These are phyloP conservation scores for Macaca fascicularis DNA, from an alignment of 2,113 vertebrate genomes.

Conservation along the genomic window T2T-MFA8v1.1 NC_088378.1:10657501-10658000, in stretches of 20 bases:
- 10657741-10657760: no score
- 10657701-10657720: fast-evolving
- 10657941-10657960: neutral
- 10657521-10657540: neutral
- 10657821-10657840: neutral
- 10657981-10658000: no score
- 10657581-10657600: neutral
- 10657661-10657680: neutral
- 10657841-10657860: neutral
- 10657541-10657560: neutral
- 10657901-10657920: neutral
- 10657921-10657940: neutral
- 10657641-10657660: fast-evolving
- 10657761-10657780: neutral
- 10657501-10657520: neutral
- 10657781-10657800: neutral
- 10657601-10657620: neutral
- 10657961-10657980: neutral
- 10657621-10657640: neutral
- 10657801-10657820: neutral
- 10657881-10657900: neutral
- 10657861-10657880: neutral
- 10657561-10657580: neutral
- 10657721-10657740: neutral
- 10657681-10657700: neutral